Evolutionary conservation across 2,797 vertebrate species (phyloP).

Genomic region (Amphiprion clarkii): DNA sequence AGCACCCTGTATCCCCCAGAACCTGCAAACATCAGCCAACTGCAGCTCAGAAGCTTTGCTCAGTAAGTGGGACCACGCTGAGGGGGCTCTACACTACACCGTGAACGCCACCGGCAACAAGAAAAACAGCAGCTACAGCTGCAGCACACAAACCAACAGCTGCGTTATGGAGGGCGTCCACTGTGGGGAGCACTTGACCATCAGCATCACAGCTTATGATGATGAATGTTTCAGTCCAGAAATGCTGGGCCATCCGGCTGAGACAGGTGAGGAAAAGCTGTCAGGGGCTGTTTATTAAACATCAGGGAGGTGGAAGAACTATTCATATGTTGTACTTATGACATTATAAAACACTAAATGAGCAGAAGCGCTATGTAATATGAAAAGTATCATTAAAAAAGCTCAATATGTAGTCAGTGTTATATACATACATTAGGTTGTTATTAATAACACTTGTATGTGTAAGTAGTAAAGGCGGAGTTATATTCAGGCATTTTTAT

Average conservation of each 20-base stretch:
- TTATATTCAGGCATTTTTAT: too few species aligned
- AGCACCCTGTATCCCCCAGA: slow-evolving; percentile 86
- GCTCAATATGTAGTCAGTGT: background rate
- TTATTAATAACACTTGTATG: background rate
- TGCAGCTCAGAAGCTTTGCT: slow-evolving; percentile 74
- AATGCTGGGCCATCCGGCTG: slow-evolving; percentile 69
- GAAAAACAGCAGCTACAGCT: slow-evolving; percentile 74
- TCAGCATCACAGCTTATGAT: slow-evolving; percentile 81
- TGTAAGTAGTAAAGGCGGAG: too few species aligned
- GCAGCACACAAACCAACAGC: slow-evolving; percentile 79
- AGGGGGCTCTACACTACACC: slow-evolving; percentile 79
- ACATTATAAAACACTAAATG: background rate
- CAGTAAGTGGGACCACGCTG: slow-evolving; percentile 82
- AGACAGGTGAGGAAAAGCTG: slow-evolving; percentile 77
- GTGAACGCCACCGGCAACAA: slow-evolving; percentile 81
- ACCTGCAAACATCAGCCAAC: slow-evolving; percentile 70
- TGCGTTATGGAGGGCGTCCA: slow-evolving; percentile 77
- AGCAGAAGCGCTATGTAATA: background rate
- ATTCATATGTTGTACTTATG: background rate
- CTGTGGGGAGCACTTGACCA: slow-evolving; percentile 84
- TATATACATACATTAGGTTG: background rate
- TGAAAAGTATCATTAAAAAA: background rate
- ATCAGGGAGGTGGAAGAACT: too few species aligned
- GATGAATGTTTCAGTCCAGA: slow-evolving; percentile 79
- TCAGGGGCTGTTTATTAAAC: background rate